These are phyloP conservation scores for Enteromius thamalakanensis DNA, from an alignment of 2,797 vertebrate genomes.

Conservation along the genomic window DNA sequence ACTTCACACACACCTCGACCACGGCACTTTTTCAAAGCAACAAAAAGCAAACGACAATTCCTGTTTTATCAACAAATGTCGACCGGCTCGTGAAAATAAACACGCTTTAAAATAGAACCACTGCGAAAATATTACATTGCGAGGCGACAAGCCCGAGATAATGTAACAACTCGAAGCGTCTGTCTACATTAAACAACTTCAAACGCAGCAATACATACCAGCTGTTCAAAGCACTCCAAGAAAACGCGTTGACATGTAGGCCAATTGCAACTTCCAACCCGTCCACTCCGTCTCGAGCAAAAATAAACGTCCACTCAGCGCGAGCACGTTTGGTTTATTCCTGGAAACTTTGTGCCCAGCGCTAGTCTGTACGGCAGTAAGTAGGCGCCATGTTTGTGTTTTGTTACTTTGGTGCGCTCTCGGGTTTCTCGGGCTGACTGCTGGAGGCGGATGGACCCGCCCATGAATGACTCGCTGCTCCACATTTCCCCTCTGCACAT, in stretches of 20 bases:
- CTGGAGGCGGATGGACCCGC: conserved; percentile 72
- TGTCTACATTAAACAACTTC: conserved; percentile 5
- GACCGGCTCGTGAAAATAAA: not conserved
- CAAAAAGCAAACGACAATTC: not conserved
- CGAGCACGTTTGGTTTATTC: conserved; percentile 16
- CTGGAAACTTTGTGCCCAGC: conserved; percentile 70
- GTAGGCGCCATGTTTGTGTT: conserved; percentile 81
- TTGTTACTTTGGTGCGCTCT: conserved; percentile 71
- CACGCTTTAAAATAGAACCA: no score
- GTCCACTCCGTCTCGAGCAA: conserved; percentile 57
- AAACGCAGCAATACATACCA: conserved; percentile 74
- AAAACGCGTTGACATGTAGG: conserved; percentile 78
- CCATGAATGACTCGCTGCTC: conserved; percentile 66
- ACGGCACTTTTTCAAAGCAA: not conserved
- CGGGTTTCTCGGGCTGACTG: conserved; percentile 57
- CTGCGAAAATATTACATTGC: not conserved
- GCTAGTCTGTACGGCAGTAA: conserved; percentile 68
- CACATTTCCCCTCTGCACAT: conserved; percentile 45
- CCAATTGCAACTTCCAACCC: conserved; percentile 67
- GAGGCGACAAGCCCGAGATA: not conserved
- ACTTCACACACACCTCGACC: conserved; percentile 34
- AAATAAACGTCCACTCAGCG: conserved; percentile 31
- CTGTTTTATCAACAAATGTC: not conserved
- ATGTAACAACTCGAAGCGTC: not conserved
- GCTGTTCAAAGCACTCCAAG: conserved; percentile 73